Percentiles rank a stretch among this genome's conserved stretches.
Evolutionary conservation across 92 coral and sea anemone genomes (phyloP).

Genomic region (Zoanthus sansibaricus): DNA sequence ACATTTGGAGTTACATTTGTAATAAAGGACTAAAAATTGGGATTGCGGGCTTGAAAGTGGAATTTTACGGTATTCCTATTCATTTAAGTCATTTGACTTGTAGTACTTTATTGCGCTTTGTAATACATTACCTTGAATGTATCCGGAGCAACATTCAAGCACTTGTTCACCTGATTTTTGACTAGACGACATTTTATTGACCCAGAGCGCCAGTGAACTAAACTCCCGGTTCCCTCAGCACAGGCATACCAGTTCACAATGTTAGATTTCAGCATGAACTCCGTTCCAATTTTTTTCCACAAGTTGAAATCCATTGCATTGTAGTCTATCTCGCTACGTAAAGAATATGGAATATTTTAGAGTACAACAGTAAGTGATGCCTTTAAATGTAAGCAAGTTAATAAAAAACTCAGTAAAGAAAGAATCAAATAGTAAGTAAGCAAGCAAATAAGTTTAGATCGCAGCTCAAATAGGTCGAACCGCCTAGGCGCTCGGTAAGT

Average conservation of each 20-base stretch:
- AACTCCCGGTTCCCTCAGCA: constrained; percentile 23
- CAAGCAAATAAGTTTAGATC: too few species aligned
- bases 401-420: too few species aligned
- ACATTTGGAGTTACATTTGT: too few species aligned
- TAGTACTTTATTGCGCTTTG: neutral
- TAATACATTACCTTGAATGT: constrained; percentile 5
- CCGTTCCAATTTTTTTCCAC: constrained; percentile 23
- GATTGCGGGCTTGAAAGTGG: too few species aligned
- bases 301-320: constrained; percentile 22
- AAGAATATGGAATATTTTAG: neutral
- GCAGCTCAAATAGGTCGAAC: too few species aligned
- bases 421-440: too few species aligned
- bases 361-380: too few species aligned
- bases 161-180: neutral
- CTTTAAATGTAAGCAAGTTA: too few species aligned
- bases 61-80: too few species aligned
- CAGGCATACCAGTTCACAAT: constrained; percentile 28
- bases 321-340: constrained; percentile 24
- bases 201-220: constrained; percentile 22
- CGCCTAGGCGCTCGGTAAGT: too few species aligned
- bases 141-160: constrained; percentile 11
- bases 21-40: too few species aligned
- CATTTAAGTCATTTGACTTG: too few species aligned
- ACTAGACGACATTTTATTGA: neutral
- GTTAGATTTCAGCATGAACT: constrained; percentile 27